Evolutionary conservation across 2,888 invertebrate genomes (phyloP).

Genomic region (Hypomecis atomaria): DNA sequence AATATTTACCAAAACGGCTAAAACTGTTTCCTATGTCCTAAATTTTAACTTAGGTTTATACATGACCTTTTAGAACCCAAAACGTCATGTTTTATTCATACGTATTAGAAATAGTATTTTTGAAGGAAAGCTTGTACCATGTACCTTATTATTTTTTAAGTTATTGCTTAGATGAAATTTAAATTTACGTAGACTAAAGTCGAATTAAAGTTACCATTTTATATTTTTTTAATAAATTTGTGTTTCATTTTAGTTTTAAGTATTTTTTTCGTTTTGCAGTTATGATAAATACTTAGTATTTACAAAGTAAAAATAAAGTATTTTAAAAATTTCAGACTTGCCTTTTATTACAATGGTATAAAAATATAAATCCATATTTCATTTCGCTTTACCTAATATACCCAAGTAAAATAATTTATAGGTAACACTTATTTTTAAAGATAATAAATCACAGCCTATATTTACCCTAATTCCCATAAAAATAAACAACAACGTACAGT

Average conservation of each 20-base stretch:
- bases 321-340: too few relatives aligned
- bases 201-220: constrained; percentile 27
- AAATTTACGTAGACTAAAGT: constrained; percentile 22
- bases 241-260: background rate
- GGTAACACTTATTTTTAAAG: background rate
- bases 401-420: too few relatives aligned
- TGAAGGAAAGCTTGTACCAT: constrained; percentile 3
- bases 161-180: constrained; percentile 1
- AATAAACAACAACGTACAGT: constrained; percentile 6
- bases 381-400: too few relatives aligned
- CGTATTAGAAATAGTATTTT: constrained; percentile 8
- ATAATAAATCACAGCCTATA: constrained; percentile 31
- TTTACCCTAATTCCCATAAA: background rate
- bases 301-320: too few relatives aligned
- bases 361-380: too few relatives aligned
- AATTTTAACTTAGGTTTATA: background rate
- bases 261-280: background rate
- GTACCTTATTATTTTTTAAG: constrained; percentile 14
- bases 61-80: too few relatives aligned
- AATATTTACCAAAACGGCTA: constrained; percentile 1
- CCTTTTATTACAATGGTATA: too few relatives aligned
- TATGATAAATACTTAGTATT: background rate
- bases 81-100: too few relatives aligned
- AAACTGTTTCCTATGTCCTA: background rate
- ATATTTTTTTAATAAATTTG: background rate